Evolutionary conservation across 2,888 invertebrate genomes (phyloP).

Genomic region (Mythimna ferrago): DNA sequence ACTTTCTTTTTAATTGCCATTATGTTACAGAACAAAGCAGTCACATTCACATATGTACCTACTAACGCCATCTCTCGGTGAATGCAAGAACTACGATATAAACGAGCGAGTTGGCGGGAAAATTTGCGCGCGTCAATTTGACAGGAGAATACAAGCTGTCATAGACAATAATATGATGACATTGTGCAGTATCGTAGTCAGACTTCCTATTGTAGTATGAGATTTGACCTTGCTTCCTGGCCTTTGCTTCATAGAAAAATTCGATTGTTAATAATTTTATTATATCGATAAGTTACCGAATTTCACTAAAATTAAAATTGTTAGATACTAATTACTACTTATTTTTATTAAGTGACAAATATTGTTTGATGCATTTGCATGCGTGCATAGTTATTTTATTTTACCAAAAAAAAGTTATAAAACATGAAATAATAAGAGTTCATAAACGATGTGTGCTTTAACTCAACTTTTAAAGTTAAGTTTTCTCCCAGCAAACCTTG

Average conservation of each 20-base stretch:
- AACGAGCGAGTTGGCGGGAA: constrained; percentile 50
- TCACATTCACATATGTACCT: too few species aligned
- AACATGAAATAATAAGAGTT: too few species aligned
- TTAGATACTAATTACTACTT: neutral
- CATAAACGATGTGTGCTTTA: too few species aligned
- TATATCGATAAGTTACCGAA: neutral
- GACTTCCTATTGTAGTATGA: constrained; percentile 44
- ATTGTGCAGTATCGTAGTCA: constrained; percentile 42
- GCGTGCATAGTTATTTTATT: neutral
- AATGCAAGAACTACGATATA: constrained; percentile 34
- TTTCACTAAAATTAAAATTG: neutral
- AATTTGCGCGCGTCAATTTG: constrained; percentile 30
- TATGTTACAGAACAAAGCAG: constrained; percentile 2
- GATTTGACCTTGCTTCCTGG: constrained; percentile 31
- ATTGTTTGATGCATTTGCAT: neutral
- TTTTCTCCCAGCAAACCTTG: too few species aligned
- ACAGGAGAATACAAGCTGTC: constrained; percentile 29
- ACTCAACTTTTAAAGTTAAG: too few species aligned
- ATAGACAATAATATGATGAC: constrained; percentile 38
- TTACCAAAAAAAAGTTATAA: too few species aligned
- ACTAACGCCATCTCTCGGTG: constrained; percentile 54
- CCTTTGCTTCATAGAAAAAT: constrained; percentile 28
- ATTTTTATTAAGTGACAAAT: neutral
- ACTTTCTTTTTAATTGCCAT: constrained; percentile 44
- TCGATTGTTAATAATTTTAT: constrained; percentile 28